These are phyloP conservation scores for Eupithecia exiguata DNA, from an alignment of 2,888 invertebrate species.

Conservation along the genomic window DNA sequence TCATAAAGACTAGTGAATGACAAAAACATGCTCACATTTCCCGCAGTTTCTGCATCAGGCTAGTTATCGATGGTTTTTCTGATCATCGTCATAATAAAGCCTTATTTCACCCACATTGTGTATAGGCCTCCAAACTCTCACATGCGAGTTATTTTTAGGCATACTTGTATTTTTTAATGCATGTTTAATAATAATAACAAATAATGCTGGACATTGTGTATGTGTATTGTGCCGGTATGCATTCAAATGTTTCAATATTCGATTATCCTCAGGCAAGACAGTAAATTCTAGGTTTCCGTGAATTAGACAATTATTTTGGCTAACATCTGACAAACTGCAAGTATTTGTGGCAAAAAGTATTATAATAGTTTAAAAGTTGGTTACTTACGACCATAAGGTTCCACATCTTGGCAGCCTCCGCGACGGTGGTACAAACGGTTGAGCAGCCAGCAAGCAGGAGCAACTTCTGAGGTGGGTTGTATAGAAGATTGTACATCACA, in stretches of 20 bases:
- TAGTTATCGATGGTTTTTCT: too few relatives aligned
- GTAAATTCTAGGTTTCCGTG: neutral
- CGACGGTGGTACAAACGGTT: slow-evolving; percentile 99
- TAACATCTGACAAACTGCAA: neutral
- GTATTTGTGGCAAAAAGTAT: slow-evolving; percentile 11
- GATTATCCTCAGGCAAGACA: neutral
- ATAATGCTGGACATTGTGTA: too few relatives aligned
- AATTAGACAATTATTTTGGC: neutral
- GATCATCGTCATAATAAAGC: too few relatives aligned
- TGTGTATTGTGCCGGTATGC: too few relatives aligned
- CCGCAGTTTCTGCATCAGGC: too few relatives aligned
- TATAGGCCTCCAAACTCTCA: too few relatives aligned
- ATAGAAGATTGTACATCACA: slow-evolving; percentile 98
- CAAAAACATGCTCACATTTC: too few relatives aligned
- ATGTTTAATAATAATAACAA: too few relatives aligned
- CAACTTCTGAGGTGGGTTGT: slow-evolving; percentile 96
- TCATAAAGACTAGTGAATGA: too few relatives aligned
- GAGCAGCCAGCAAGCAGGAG: slow-evolving; percentile 98
- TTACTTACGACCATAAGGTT: slow-evolving; percentile 98
- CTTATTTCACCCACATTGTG: too few relatives aligned
- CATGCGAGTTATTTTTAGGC: too few relatives aligned
- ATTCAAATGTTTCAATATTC: neutral
- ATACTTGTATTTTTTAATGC: too few relatives aligned
- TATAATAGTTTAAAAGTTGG: neutral
- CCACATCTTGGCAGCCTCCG: slow-evolving; percentile 99